phyloP scores from a whole-genome alignment of 2,888 invertebrate genomes.

The Cancer borealis region DNA sequence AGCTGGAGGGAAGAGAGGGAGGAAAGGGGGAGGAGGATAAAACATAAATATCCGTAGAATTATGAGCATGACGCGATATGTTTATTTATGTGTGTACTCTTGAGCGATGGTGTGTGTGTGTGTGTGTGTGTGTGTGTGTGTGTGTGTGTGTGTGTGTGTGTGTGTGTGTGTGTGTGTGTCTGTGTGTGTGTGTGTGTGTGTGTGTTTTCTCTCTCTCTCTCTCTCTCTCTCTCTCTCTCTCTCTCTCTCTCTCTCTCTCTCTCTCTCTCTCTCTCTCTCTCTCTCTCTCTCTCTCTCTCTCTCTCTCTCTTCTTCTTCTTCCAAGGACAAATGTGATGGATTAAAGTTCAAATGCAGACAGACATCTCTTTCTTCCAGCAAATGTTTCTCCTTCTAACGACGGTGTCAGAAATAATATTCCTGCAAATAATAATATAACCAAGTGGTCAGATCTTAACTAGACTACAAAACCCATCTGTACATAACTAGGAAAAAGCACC shows the following conservation, averaged over 20 bases:
- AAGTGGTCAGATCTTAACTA: not conserved
- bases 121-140: not conserved
- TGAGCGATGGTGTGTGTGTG: not conserved
- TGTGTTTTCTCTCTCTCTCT: not conserved
- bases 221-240: not conserved
- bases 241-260: not conserved
- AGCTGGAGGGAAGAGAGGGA: not conserved
- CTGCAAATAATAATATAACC: not conserved
- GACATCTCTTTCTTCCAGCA: not conserved
- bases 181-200: not conserved
- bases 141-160: constrained; percentile 11
- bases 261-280: not conserved
- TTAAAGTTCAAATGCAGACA: not conserved
- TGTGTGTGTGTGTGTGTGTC: not conserved
- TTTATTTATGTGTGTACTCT: constrained; percentile 35
- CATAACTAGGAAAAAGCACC: not conserved
- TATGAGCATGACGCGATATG: constrained; percentile 14
- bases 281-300: not conserved
- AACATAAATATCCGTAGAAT: not conserved
- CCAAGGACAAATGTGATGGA: not conserved
- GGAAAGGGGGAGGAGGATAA: not conserved
- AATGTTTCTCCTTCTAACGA: not conserved
- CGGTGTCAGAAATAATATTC: not conserved
- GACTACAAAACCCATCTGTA: not conserved
- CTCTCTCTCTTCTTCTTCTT: not conserved